Conservation (phyloP, 2,113 vertebrate genomes). For the Aspidoscelis tigris region DNA sequence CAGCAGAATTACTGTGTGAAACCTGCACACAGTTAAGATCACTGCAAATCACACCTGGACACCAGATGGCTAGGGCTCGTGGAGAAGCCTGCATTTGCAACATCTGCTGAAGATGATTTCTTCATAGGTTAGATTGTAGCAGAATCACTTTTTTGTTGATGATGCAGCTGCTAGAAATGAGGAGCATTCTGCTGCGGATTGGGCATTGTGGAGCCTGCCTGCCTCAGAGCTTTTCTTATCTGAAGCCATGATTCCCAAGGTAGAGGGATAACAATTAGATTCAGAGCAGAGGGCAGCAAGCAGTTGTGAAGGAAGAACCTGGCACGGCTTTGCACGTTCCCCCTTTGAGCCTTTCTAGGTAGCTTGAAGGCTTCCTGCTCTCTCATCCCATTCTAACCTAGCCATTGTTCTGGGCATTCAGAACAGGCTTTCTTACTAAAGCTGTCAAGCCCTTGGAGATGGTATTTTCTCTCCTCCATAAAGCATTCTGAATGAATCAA, state of each 20-base stretch:
- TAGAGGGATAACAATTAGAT: not conserved
- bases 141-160: not conserved
- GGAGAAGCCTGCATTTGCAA: not conserved
- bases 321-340: not conserved
- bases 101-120: not conserved
- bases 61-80: not conserved
- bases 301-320: not conserved
- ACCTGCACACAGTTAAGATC: not conserved
- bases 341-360: not conserved
- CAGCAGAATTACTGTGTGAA: no score
- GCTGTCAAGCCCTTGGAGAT: slow-evolving; percentile 32
- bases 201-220: not conserved
- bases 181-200: not conserved
- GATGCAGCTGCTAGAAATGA: not conserved
- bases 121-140: not conserved
- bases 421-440: slow-evolving; percentile 8
- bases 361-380: not conserved
- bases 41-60: not conserved
- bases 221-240: not conserved
- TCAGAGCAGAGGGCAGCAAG: not conserved
- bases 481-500: slow-evolving; percentile 45
- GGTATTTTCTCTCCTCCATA: not conserved
- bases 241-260: not conserved
- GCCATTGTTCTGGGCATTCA: not conserved
- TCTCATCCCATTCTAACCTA: slow-evolving; percentile 1